A percentile compares a stretch with the other conserved stretches of the same genome.
phyloP scores from a whole-genome alignment of 2,888 invertebrate species.

The Agonopterix arenella region DNA sequence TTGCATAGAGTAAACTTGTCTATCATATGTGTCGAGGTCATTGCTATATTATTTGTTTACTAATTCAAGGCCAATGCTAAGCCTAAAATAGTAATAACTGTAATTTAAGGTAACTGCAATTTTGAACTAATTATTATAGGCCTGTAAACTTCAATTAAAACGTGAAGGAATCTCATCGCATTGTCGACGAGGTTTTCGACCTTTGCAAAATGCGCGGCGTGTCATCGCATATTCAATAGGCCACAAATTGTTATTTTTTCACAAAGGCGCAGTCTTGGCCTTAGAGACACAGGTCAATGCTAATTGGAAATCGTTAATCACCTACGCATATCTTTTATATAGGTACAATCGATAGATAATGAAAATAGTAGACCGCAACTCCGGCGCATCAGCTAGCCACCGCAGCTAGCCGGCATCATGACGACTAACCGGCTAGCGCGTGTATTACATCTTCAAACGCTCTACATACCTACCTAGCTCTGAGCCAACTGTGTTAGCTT shows the following conservation, averaged over 20 bases:
- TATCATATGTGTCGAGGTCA: slow-evolving; percentile 69
- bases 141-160: slow-evolving; percentile 35
- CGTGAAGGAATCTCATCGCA: slow-evolving; percentile 41
- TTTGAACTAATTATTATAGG: slow-evolving; percentile 3
- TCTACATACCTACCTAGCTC: too few species aligned
- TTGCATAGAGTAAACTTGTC: slow-evolving; percentile 45
- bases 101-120: neutral
- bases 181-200: slow-evolving; percentile 56
- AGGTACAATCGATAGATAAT: too few species aligned
- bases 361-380: too few species aligned
- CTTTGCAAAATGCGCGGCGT: slow-evolving; percentile 40
- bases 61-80: slow-evolving; percentile 56
- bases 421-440: too few species aligned
- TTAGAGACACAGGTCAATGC: slow-evolving; percentile 17
- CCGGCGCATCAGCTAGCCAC: too few species aligned
- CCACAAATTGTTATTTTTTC: slow-evolving; percentile 35
- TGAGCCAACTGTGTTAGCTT: too few species aligned
- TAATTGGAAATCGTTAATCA: neutral
- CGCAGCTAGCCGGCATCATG: too few species aligned
- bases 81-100: neutral
- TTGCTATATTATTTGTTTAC: slow-evolving; percentile 64
- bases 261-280: slow-evolving; percentile 23
- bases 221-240: slow-evolving; percentile 46
- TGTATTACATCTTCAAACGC: too few species aligned
- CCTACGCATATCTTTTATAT: too few species aligned